phyloP scores from a whole-genome alignment of 2,797 vertebrate genomes.

The Crenichthys baileyi region DNA sequence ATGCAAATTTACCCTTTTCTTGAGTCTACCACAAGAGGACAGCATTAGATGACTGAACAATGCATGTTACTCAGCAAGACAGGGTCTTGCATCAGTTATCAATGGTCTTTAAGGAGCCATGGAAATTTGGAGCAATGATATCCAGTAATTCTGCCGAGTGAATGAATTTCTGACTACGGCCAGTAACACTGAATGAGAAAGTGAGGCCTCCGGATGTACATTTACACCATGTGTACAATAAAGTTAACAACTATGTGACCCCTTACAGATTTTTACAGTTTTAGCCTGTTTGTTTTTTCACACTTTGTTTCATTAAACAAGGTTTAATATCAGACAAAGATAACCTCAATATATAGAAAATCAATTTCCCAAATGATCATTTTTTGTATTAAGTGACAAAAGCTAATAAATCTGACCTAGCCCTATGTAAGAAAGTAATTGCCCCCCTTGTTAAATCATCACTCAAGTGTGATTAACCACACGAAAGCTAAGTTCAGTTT shows the following conservation, averaged over 20 bases:
- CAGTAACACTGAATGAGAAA: not conserved
- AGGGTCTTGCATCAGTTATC: not conserved
- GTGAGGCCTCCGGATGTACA: too few species aligned
- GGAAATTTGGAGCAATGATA: not conserved
- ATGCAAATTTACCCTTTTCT: not conserved
- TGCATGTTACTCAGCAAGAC: not conserved
- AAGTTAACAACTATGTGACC: too few species aligned
- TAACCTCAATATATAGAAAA: not conserved
- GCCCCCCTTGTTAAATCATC: not conserved
- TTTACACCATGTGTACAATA: too few species aligned
- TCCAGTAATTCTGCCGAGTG: not conserved
- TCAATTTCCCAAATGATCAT: not conserved
- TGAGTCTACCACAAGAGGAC: conserved; percentile 28
- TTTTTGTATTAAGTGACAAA: not conserved
- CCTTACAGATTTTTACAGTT: not conserved
- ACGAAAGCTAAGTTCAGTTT: not conserved
- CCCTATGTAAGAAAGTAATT: not conserved
- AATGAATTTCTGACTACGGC: not conserved
- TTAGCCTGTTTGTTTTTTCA: not conserved
- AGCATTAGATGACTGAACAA: not conserved
- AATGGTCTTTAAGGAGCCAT: not conserved
- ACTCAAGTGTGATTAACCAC: too few species aligned
- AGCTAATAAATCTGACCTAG: not conserved
- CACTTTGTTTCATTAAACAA: not conserved
- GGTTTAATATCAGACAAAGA: not conserved